Conservation (phyloP, 2,797 vertebrate genomes). For the Odontamblyopus lacepedii region DNA sequence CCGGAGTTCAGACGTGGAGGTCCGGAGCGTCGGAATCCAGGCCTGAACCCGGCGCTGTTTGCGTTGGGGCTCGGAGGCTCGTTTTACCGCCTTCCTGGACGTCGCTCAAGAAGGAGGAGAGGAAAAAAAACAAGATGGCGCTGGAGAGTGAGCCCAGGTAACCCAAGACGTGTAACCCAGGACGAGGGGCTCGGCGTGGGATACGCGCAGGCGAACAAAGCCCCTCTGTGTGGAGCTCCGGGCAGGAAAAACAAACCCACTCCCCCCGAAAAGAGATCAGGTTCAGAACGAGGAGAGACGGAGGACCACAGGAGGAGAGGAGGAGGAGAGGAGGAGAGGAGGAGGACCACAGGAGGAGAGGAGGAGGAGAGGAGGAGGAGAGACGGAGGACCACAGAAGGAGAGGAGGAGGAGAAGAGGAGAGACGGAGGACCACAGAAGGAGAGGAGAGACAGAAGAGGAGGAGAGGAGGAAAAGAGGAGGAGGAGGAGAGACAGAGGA, state of each 20-base stretch:
- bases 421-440: neutral
- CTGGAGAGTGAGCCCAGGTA: conserved; percentile 78
- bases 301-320: conserved; percentile 70
- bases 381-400: conserved; percentile 12
- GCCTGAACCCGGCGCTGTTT: conserved; percentile 53
- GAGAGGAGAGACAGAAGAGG: conserved; percentile 13
- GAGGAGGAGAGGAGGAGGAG: neutral
- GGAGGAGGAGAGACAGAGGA: conserved; percentile 17
- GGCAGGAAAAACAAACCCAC: conserved; percentile 78
- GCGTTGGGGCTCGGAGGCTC: conserved; percentile 50
- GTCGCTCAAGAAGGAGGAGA: conserved; percentile 51
- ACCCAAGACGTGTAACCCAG: conserved; percentile 68
- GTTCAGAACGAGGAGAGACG: conserved; percentile 74
- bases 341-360: neutral
- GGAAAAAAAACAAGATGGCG: conserved; percentile 38
- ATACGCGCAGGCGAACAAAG: conserved; percentile 77
- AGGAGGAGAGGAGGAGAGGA: conserved; percentile 2
- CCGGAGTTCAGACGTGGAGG: conserved; percentile 10
- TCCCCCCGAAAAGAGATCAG: conserved; percentile 80
- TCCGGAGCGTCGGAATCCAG: conserved; percentile 40
- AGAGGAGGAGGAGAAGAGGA: neutral
- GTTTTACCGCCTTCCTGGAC: conserved; percentile 52
- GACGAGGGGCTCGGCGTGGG: conserved; percentile 76
- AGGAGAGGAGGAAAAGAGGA: neutral
- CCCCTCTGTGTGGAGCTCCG: conserved; percentile 76